Percentiles rank a stretch among this genome's conserved stretches.
These are phyloP conservation scores for Meiosimyza platycephala DNA, from an alignment of 2,888 invertebrate genomes.

Conservation along the genomic window DNA sequence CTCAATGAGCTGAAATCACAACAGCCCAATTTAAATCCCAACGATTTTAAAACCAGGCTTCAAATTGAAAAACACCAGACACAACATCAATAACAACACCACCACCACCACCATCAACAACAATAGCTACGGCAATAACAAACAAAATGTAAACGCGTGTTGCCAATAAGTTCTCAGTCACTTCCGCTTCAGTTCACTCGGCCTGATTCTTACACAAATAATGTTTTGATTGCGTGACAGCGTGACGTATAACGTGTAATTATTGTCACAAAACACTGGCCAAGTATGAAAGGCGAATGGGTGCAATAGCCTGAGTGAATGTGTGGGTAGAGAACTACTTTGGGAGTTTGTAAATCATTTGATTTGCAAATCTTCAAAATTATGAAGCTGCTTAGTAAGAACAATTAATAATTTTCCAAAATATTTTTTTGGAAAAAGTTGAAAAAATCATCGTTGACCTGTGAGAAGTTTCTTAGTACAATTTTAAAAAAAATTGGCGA, in stretches of 20 bases:
- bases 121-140: slow-evolving; percentile 29
- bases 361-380: too few relatives aligned
- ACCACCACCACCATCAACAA: background rate
- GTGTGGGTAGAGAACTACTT: slow-evolving; percentile 16
- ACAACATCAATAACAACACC: background rate
- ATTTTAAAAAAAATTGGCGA: too few relatives aligned
- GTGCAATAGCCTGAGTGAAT: too few relatives aligned
- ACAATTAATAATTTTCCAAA: too few relatives aligned
- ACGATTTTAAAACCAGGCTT: background rate
- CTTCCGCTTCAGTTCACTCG: slow-evolving; percentile 63
- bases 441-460: too few relatives aligned
- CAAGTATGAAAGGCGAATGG: too few relatives aligned
- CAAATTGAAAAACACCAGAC: too few relatives aligned
- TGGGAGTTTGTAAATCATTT: slow-evolving; percentile 44
- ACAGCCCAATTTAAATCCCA: slow-evolving; percentile 22
- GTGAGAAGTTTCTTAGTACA: too few relatives aligned
- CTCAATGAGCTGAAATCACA: slow-evolving; percentile 40
- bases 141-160: slow-evolving; percentile 56
- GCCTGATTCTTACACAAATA: slow-evolving; percentile 63
- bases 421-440: too few relatives aligned
- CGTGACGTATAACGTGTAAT: slow-evolving; percentile 64
- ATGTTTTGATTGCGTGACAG: slow-evolving; percentile 63
- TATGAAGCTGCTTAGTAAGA: too few relatives aligned
- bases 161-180: slow-evolving; percentile 64
- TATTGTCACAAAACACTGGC: slow-evolving; percentile 45